Evolutionary conservation across 2,797 vertebrate genomes (phyloP), one percentile per base, ranked within the genome.

Genomic region (Siniperca scherzeri): DNA sequence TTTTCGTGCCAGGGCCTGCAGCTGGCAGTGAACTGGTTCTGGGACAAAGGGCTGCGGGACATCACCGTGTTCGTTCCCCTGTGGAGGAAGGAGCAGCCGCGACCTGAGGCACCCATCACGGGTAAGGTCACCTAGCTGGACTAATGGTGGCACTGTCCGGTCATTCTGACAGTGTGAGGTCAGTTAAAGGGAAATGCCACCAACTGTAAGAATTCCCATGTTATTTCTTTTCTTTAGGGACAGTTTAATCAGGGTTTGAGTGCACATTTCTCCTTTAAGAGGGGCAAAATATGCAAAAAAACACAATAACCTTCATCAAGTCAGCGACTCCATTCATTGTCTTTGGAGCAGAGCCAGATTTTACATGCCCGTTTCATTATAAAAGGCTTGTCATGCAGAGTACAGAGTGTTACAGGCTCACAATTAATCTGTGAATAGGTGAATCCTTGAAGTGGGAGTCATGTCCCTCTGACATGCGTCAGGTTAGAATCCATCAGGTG

Each of bases 1-100:
- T 99, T 99, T 87, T 99, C 98, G 1, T 99, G 98, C 91, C 96
- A 96, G 77, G 98, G 98, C 50, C 97, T 98, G 80, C 97, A 97
- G 90, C 95, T 99, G 87, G 98, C 97, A 0, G 97, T 99, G 84
- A 96, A 96, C 84, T 99, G 98, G 98, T 99, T 99, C 93, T 95
- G 95, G 92, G 94, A 97, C 33, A 96, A 96, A 87, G 97, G 98
- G 4, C 95, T 98, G 84, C 95, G 94, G 1, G 95, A 97, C 92
- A 97, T 99, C 94, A 99, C 97, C 0, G 97, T 98, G 78, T 98
- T 99, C 78, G 97, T 99, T 1, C 98, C 98, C 0, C 95, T 97
- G 71, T 99, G 98, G 98, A 97, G 98, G 89, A 98, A 97, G 89
- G 97, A 97, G 33, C 95, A 96, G 52, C 90, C 97, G 1, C 93